Conservation (phyloP, 2,113 vertebrate genomes). For the Porphyrio hochstetteri region DNA sequence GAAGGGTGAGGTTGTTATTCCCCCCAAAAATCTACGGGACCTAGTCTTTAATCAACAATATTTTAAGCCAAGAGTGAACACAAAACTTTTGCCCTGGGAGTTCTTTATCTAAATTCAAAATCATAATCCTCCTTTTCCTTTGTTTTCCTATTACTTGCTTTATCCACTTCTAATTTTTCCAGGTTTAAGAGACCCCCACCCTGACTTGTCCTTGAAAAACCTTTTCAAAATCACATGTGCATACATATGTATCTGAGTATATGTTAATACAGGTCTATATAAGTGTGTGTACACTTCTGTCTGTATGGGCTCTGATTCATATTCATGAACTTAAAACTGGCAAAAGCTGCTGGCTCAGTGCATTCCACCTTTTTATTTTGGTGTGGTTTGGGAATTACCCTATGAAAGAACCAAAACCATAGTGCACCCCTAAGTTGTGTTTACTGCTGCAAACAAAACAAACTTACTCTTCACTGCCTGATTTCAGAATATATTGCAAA, state of each 20-base stretch:
- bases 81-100: background rate
- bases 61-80: background rate
- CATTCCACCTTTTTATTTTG: background rate
- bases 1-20: background rate
- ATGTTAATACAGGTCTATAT: background rate
- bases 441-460: background rate
- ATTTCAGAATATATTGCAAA: background rate
- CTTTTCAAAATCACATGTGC: background rate
- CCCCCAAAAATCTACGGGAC: background rate
- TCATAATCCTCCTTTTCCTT: background rate
- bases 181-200: background rate
- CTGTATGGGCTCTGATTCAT: background rate
- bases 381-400: background rate
- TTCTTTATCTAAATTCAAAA: background rate
- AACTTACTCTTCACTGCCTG: background rate
- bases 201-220: background rate
- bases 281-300: background rate
- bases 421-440: background rate
- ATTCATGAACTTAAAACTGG: background rate
- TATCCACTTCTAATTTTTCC: background rate
- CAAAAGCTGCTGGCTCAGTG: background rate
- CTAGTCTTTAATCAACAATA: background rate
- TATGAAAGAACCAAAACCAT: background rate
- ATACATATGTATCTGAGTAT: accelerated
- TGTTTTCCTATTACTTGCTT: background rate